phyloP scores from a whole-genome alignment of 2,888 invertebrate genomes.

The Mesorhabditis sp. region DNA sequence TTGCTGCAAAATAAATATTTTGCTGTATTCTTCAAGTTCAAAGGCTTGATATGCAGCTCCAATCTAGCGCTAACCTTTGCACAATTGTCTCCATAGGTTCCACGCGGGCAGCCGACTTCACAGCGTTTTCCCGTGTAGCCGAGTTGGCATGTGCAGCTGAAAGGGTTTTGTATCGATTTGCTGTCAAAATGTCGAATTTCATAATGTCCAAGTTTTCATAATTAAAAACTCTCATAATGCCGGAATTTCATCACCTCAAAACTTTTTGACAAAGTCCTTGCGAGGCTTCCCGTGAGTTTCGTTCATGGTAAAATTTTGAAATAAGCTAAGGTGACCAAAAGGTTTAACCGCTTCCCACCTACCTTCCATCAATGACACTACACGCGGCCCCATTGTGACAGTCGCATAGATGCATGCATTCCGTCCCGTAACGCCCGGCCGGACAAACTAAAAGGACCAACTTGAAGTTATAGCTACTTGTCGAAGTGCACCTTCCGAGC shows the following conservation, averaged over 20 bases:
- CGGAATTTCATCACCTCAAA: too few species aligned
- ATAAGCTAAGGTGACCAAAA: too few species aligned
- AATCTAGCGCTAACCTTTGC: neutral
- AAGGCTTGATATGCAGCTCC: too few species aligned
- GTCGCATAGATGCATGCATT: constrained; percentile 52
- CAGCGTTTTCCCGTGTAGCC: constrained; percentile 54
- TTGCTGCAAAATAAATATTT: constrained; percentile 11
- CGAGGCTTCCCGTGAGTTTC: too few species aligned
- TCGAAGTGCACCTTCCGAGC: constrained; percentile 46
- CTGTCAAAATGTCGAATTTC: neutral
- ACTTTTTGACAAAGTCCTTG: too few species aligned
- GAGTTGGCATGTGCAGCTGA: constrained; percentile 54
- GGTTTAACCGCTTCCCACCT: too few species aligned
- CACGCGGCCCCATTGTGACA: constrained; percentile 55
- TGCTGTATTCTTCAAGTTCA: neutral
- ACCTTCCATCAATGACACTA: constrained; percentile 32
- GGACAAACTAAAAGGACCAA: constrained; percentile 57
- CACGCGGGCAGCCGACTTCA: constrained; percentile 72
- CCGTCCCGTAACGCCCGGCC: constrained; percentile 48
- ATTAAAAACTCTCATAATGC: too few species aligned
- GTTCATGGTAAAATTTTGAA: too few species aligned
- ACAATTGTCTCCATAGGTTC: constrained; percentile 70
- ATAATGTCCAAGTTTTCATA: neutral
- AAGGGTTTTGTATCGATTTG: neutral
- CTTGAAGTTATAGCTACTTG: neutral